Conservation (phyloP, 1,140 invertebrate species). For the Ostrea edulis region DNA sequence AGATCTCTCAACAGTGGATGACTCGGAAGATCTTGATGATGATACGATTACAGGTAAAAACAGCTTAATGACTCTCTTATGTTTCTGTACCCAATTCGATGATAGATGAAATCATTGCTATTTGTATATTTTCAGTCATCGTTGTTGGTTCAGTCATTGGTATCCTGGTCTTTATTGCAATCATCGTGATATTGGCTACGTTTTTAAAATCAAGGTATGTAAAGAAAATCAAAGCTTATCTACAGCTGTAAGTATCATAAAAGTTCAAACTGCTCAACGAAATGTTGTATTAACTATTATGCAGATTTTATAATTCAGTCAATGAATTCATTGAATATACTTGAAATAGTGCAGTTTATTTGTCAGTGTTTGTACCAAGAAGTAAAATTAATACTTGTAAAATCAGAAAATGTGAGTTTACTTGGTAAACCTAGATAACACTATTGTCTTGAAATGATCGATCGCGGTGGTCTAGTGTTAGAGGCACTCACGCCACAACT, state of each 20-base stretch:
- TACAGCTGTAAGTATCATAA: too few species aligned
- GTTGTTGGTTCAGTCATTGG: slow-evolving; percentile 28
- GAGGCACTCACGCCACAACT: too few species aligned
- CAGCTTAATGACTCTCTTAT: background rate
- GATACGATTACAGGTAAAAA: slow-evolving; percentile 29
- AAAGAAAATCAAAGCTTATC: background rate
- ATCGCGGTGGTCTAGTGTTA: too few species aligned
- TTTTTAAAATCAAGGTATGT: slow-evolving; percentile 36
- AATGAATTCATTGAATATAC: too few species aligned
- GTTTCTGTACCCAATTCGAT: background rate
- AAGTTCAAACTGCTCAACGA: background rate
- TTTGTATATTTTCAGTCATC: slow-evolving; percentile 33
- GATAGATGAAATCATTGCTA: background rate
- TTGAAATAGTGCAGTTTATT: too few species aligned
- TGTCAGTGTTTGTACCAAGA: too few species aligned
- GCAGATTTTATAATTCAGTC: too few species aligned
- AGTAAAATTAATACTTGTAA: too few species aligned
- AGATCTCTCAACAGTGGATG: slow-evolving; percentile 1
- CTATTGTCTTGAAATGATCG: too few species aligned
- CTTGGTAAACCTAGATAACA: too few species aligned
- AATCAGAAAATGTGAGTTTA: too few species aligned
- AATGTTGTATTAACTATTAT: background rate
- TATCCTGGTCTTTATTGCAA: slow-evolving; percentile 35
- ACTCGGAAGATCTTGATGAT: slow-evolving; percentile 27
- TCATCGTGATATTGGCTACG: slow-evolving; percentile 22